Conservation (phyloP, 1,140 invertebrate genomes). For the Cyrtorhinus lividipennis region DNA sequence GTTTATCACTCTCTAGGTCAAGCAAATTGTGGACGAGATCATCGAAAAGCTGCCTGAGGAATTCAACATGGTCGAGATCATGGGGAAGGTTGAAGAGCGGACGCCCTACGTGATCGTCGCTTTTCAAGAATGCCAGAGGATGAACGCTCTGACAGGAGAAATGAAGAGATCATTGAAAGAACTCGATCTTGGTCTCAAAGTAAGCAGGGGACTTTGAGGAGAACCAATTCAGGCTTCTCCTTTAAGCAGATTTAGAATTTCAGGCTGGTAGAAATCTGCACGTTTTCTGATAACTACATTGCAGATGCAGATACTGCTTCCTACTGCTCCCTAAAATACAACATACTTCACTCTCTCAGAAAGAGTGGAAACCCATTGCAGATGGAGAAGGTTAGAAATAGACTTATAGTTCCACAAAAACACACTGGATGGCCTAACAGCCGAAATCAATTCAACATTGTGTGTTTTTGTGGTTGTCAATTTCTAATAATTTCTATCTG, state of each 20-base stretch:
- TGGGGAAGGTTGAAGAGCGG: slow-evolving; percentile 85
- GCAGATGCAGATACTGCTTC: too few relatives aligned
- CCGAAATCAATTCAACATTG: too few relatives aligned
- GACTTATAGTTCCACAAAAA: too few relatives aligned
- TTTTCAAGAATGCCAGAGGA: slow-evolving; percentile 92
- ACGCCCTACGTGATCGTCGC: slow-evolving; percentile 93
- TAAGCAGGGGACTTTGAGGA: too few relatives aligned
- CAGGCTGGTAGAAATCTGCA: slow-evolving; percentile 11
- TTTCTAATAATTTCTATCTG: too few relatives aligned
- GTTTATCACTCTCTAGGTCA: slow-evolving; percentile 50
- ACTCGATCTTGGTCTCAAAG: slow-evolving; percentile 82
- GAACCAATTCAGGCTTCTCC: background rate
- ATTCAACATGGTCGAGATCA: slow-evolving; percentile 90
- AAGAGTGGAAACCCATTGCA: too few relatives aligned
- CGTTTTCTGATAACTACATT: background rate
- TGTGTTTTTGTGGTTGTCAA: too few relatives aligned
- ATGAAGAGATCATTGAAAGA: slow-evolving; percentile 81
- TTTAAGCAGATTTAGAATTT: background rate
- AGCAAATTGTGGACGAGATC: slow-evolving; percentile 86
- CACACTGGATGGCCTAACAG: too few relatives aligned
- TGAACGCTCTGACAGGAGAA: slow-evolving; percentile 83
- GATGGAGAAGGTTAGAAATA: too few relatives aligned
- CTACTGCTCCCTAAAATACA: too few relatives aligned
- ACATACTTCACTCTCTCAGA: too few relatives aligned
- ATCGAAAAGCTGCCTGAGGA: slow-evolving; percentile 88